Evolutionary conservation across 2,113 vertebrate species (phyloP), one percentile per base, ranked within the genome.

Genomic region (Pelecanoides urinatrix): DNA sequence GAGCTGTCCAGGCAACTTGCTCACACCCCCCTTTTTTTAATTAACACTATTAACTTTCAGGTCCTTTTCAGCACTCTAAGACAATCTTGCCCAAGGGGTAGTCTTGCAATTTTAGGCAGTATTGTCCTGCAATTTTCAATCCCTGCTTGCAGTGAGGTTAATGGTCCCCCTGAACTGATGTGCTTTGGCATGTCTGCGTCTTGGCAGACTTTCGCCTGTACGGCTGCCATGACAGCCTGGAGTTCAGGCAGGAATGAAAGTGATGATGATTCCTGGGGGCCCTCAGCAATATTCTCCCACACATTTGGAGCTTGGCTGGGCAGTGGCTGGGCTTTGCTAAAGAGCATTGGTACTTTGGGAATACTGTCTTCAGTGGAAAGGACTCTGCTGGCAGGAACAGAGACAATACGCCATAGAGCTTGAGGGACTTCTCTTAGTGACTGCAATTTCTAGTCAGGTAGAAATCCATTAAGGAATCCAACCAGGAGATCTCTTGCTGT

Each of bases 111-210:
- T 10, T 29, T 66, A 75, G 52, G 23, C 21, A 50, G 13, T 59
- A 52, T 53, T 70, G 55, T 76, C 36, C 89, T 53, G 53, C 59
- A 86, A 13, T 52, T 73, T 86, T 56, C 29, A 55, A 6, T 10
- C 15, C 15, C 23, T 50, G 11, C 15, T 63, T 71, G 45, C n/a
- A 62, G 65, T 1, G 1, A 87, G 29, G 32, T 78, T 84, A 63
- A 26, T 55, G 65, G 34, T 22, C 17, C 30, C 49, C 47, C 50
- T 92, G 72, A 61, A 27, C 38, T 17, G 34, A 78, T 0, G 1
- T 11, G 19, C 12, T 86, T 83, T 79, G 36, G 27, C 27, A 62
- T 0, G 0, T 8, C 3, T 3, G n/a, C 0, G 0, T 5, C 40
- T 74, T 84, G 52, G 68, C 81, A 89, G 25, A 66, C 21, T 19